Percentiles rank a stretch among this genome's conserved stretches.
These are phyloP conservation scores for Conops quadrifasciatus DNA, from an alignment of 2,888 invertebrate genomes.

Conservation along the genomic window DNA sequence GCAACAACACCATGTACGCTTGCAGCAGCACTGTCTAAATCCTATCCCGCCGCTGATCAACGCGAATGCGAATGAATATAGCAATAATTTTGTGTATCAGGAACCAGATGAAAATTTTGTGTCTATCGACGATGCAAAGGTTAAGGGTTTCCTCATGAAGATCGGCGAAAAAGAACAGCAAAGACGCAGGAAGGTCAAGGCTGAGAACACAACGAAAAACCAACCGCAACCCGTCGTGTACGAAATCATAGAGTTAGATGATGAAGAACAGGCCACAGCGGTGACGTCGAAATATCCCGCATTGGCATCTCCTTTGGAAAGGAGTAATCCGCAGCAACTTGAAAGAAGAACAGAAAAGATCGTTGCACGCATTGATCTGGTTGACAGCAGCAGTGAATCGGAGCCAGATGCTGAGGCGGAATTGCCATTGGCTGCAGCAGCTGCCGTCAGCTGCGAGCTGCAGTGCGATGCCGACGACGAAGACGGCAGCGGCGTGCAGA, in stretches of 20 bases:
- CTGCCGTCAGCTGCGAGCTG: constrained; percentile 51
- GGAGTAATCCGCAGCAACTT: neutral
- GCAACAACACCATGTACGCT: constrained; percentile 34
- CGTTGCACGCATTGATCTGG: constrained; percentile 55
- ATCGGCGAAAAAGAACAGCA: constrained; percentile 52
- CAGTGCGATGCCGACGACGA: constrained; percentile 43
- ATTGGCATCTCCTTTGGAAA: neutral
- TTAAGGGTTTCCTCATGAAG: constrained; percentile 56
- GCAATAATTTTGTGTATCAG: constrained; percentile 52
- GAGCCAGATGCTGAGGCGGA: constrained; percentile 40
- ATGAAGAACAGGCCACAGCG: constrained; percentile 48
- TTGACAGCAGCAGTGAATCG: constrained; percentile 53
- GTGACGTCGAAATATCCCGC: neutral
- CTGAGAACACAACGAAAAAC: constrained; percentile 32
- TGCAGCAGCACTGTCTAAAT: constrained; percentile 19
- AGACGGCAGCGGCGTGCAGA: neutral
- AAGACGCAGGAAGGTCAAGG: constrained; percentile 44
- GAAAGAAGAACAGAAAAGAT: constrained; percentile 46
- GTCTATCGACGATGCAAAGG: constrained; percentile 62
- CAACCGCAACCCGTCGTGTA: constrained; percentile 42
- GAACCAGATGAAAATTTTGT: constrained; percentile 63
- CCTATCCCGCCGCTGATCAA: neutral
- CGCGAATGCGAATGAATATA: constrained; percentile 15
- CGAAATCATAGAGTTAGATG: constrained; percentile 57
- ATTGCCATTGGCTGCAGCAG: constrained; percentile 43